Conservation (phyloP, 1,140 invertebrate genomes). For the Euglossa dilemma region DNA sequence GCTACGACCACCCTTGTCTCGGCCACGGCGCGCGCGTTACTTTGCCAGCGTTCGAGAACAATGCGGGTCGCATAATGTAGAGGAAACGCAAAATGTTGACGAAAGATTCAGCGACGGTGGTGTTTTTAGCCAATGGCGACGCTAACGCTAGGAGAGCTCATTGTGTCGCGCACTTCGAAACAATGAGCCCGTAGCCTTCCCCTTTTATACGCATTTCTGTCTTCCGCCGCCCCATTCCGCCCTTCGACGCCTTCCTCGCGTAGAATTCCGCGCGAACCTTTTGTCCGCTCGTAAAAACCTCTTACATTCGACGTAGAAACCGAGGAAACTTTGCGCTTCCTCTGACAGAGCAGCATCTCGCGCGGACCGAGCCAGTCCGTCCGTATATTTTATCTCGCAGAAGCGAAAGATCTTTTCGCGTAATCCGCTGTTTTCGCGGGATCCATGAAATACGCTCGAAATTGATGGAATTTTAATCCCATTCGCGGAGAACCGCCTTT, state of each 20-base stretch:
- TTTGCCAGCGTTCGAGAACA: constrained; percentile 29
- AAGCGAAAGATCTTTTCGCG: not conserved
- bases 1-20: not conserved
- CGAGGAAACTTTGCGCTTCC: not conserved
- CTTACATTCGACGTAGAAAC: not conserved
- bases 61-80: constrained; percentile 34
- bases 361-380: not conserved
- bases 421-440: not conserved
- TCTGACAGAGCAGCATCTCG: not conserved
- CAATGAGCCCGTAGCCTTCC: constrained; percentile 47
- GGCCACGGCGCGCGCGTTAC: not conserved
- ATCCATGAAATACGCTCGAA: not conserved
- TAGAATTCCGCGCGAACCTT: constrained; percentile 7
- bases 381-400: not conserved
- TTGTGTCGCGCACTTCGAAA: constrained; percentile 52
- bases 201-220: not conserved
- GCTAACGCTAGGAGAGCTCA: constrained; percentile 40
- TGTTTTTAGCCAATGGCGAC: constrained; percentile 37
- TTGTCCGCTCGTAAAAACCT: not conserved
- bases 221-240: not conserved
- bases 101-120: constrained; percentile 38
- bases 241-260: constrained; percentile 3
- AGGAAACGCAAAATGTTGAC: constrained; percentile 37
- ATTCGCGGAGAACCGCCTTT: not conserved
- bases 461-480: not conserved